Base-by-base conservation (phyloP, 2,797 vertebrate species). In the Sebastes matsubarae region DNA sequence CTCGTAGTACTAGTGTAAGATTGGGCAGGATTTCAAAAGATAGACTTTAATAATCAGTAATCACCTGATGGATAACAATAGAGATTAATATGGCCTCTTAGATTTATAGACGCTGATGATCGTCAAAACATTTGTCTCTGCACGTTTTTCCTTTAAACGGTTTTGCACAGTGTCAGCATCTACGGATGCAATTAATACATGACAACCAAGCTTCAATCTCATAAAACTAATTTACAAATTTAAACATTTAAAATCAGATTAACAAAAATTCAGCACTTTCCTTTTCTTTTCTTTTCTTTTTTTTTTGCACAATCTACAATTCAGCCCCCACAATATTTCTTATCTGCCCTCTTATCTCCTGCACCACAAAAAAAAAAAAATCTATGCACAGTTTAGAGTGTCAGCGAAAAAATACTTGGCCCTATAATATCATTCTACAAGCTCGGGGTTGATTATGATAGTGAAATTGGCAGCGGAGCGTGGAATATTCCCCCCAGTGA, bases 381-480 rank as follows among this genome's bases (percentile, higher is more conserved):
- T 77, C 70, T 74, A 74, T 78, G 79, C 82, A 72, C 77, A 87
- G 84, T 72, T 68, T 4, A 79, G 73, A 70, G 77, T 74, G 88
- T 91, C 88, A 92, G 90, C 85, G 7, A 79, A 92, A 46, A 58
- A 91, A 89, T 66, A 75, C 32, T 73, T 46, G 81, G 76, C 66
- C 74, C 63, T 75, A 82, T 92, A 85, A 87, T 90, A 88, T 90
- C 50, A 65, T 60, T 80, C 82, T 80, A 76, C 87, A 89, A 87
- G 81, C 86, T 61, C 16, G 74, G 82, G 79, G 87, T 70, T 93
- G 86, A 92, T 91, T 87, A 89, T 86, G 85, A 88, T 90, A 87
- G 87, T 71, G 81, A 89, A 87, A 87, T 87, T 89, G 84, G 80
- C 85, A 84, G 77, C 60, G 22, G 84, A 88, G 79, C 73, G 46